These are phyloP conservation scores for Hydrozoanthus gracilis DNA, from an alignment of 92 coral and sea anemone genomes.

Conservation along the genomic window DNA sequence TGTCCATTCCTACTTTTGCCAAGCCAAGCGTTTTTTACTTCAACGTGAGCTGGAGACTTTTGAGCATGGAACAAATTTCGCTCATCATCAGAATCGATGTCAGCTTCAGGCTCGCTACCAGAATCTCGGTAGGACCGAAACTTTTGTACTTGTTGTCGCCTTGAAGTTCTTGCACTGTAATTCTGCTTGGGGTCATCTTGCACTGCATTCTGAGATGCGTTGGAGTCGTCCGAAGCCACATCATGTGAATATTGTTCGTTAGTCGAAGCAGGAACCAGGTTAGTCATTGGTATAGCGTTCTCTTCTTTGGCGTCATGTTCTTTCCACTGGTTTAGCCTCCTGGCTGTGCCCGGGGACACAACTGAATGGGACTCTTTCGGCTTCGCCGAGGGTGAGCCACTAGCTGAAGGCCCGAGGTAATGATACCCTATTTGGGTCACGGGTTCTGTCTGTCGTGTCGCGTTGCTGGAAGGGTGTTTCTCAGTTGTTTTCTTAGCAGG, in stretches of 20 bases:
- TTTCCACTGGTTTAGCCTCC: constrained; percentile 86
- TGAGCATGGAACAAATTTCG: constrained; percentile 67
- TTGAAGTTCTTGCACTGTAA: constrained; percentile 38
- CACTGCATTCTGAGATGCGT: constrained; percentile 36
- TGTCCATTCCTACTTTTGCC: constrained; percentile 51
- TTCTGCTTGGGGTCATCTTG: constrained; percentile 54
- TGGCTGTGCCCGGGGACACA: constrained; percentile 82
- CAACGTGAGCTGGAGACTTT: constrained; percentile 52
- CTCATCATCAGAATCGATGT: constrained; percentile 85
- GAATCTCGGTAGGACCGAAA: constrained; percentile 86
- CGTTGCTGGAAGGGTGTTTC: constrained; percentile 22
- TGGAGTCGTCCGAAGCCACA: not conserved
- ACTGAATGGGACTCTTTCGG: constrained; percentile 66
- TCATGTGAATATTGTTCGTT: constrained; percentile 43
- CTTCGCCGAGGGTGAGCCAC: constrained; percentile 23
- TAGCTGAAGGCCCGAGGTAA: constrained; percentile 40
- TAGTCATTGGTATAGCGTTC: constrained; percentile 52
- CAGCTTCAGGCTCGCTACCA: constrained; percentile 83
- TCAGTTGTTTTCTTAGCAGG: constrained; percentile 35
- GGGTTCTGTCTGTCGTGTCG: constrained; percentile 32
- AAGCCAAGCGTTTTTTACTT: constrained; percentile 82
- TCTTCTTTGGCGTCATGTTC: constrained; percentile 55
- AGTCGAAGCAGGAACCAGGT: constrained; percentile 55
- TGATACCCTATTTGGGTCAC: constrained; percentile 40
- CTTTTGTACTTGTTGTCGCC: constrained; percentile 65